Base-by-base conservation (phyloP, 2,113 vertebrate genomes). In the Callipepla californica region DNA sequence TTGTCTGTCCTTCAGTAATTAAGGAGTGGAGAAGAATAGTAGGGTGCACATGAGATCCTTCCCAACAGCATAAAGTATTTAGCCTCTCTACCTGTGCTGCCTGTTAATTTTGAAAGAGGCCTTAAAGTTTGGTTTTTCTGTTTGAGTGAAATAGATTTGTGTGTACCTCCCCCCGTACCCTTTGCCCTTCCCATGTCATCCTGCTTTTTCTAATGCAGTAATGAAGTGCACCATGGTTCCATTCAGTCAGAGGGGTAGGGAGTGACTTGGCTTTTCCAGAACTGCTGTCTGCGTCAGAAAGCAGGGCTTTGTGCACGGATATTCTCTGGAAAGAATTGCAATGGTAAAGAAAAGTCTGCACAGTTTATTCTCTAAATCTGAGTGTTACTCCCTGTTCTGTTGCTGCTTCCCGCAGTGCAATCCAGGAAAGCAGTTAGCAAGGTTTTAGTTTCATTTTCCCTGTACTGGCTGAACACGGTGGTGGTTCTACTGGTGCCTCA, bases 1-100 rank as follows among this genome's bases (percentile, higher is more conserved):
- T 69, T 44, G 59, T 19, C 34, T 55, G 16, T 69, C 44, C 77
- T 73, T 42, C 11, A 32, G 25, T 53, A 30, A 53, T 16, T 45
- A 53, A 79, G 62, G 26, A 48, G 34, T 28, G 23, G 40, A 23
- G 14, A 40, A 50, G 45, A 5, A 0, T 9, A 1, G 18, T 55
- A 17, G 17, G 48, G 16, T 1, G 0, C 13, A 4, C 3, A 2
- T 38, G n/a, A 23, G 20, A 32, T 61, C 61, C 32, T 79, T 83
- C 47, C 51, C 59, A 76, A 18, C 36, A 44, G n/a, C 59, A 38
- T 30, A 4, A 77, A 77, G 32, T 62, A 8, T 84, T 84, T 80
- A 53, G 63, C 53, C 23, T 8, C 42, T 72, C 70, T 17, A 16
- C 8, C 11, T 32, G 19, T 36, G n/a, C 26, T 75, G 45, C 45